These are phyloP conservation scores for Melanotaenia nigrans DNA, from an alignment of 2,797 vertebrate genomes.

Conservation along the genomic window DNA sequence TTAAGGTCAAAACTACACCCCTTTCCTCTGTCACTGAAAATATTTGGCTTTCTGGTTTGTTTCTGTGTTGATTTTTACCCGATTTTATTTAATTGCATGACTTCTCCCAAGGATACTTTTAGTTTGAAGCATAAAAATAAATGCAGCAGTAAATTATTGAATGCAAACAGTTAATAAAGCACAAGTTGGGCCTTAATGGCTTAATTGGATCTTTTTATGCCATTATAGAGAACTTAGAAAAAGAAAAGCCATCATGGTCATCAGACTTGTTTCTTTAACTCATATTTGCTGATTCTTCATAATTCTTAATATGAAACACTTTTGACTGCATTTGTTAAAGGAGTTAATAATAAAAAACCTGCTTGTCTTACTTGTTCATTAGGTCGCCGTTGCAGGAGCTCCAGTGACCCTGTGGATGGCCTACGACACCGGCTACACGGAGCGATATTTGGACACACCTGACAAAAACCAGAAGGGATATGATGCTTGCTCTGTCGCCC, in stretches of 20 bases:
- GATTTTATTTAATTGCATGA: not conserved
- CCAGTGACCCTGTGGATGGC: constrained; percentile 98
- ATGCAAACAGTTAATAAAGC: not conserved
- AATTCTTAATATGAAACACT: too few relatives aligned
- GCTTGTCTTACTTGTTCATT: constrained; percentile 24
- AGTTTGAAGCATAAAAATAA: not conserved
- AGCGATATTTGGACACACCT: constrained; percentile 94
- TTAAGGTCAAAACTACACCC: constrained; percentile 84
- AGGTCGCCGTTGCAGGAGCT: constrained; percentile 95
- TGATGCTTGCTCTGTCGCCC: constrained; percentile 92
- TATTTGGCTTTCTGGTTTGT: not conserved
- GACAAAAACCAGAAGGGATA: constrained; percentile 95
- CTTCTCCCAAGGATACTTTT: not conserved
- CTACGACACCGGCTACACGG: constrained; percentile 95
- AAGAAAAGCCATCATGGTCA: not conserved
- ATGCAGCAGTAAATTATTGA: not conserved
- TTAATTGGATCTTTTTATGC: not conserved
- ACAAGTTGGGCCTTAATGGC: not conserved
- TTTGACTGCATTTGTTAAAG: not conserved
- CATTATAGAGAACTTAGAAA: not conserved
- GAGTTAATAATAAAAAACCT: not conserved
- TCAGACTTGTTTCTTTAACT: not conserved
- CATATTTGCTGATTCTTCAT: not conserved
- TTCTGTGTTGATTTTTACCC: not conserved
- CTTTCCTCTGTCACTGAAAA: not conserved